Evolutionary conservation across 2,888 invertebrate genomes (phyloP).

Genomic region (Calliopum simillimum): DNA sequence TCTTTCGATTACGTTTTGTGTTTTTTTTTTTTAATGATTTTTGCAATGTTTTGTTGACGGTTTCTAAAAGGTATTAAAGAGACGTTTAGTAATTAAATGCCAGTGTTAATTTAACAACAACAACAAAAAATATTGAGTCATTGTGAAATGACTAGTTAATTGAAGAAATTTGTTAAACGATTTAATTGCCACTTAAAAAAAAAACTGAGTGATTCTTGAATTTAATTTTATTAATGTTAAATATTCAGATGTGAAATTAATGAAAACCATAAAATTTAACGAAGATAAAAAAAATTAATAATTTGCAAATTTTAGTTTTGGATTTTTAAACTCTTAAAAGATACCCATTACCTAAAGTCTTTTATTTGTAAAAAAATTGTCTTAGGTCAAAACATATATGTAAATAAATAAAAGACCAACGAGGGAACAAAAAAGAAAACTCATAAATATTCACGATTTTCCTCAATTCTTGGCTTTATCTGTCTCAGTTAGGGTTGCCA

Average conservation of each 20-base stretch:
- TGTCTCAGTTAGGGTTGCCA: too few relatives aligned
- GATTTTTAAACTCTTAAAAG: not conserved
- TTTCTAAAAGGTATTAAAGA: slow-evolving; percentile 15
- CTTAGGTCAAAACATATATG: slow-evolving; percentile 11
- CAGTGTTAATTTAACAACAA: too few relatives aligned
- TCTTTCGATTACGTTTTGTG: not conserved
- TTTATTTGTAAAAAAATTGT: slow-evolving; percentile 10
- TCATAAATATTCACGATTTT: slow-evolving; percentile 10
- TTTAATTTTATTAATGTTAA: not conserved
- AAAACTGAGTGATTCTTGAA: not conserved
- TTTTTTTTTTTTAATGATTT: not conserved
- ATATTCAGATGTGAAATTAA: not conserved
- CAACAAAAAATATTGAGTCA: too few relatives aligned
- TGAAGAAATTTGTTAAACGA: not conserved
- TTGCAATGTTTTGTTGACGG: slow-evolving; percentile 30
- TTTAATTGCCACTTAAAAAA: not conserved
- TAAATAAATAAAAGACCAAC: not conserved
- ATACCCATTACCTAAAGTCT: not conserved
- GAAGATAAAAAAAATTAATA: too few relatives aligned
- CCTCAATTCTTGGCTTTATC: too few relatives aligned
- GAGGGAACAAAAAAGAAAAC: too few relatives aligned
- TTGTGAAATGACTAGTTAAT: not conserved
- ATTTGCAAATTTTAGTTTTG: not conserved
- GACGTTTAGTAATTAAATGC: too few relatives aligned
- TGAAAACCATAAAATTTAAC: not conserved